Evolutionary conservation across 2,797 vertebrate species (phyloP).

Genomic region (Hemibagrus guttatus): DNA sequence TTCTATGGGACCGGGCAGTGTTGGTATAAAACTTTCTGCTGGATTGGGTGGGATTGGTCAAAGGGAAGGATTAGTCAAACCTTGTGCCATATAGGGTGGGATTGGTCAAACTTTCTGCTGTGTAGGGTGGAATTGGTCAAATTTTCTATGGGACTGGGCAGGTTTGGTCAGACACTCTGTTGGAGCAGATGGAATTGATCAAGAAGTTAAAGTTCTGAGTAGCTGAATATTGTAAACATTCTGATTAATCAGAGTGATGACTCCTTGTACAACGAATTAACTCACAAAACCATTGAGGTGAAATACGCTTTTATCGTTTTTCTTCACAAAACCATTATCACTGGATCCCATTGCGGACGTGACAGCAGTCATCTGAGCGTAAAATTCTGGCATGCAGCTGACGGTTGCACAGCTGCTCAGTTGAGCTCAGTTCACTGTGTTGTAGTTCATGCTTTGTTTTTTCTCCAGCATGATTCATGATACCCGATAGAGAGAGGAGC

Average conservation of each 20-base stretch:
- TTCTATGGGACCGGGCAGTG: not conserved
- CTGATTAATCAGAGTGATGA: not conserved
- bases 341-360: not conserved
- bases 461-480: not conserved
- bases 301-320: not conserved
- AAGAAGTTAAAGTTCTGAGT: slow-evolving; percentile 11
- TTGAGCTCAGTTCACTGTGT: not conserved
- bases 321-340: not conserved
- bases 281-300: slow-evolving; percentile 1
- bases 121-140: not conserved
- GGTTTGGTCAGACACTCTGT: not conserved
- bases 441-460: not conserved
- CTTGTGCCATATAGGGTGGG: not conserved
- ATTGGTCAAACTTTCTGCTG: not conserved
- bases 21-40: not conserved
- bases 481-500: not conserved
- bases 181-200: not conserved
- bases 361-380: not conserved
- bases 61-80: not conserved
- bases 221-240: not conserved
- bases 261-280: not conserved
- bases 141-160: not conserved
- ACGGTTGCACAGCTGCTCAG: not conserved
- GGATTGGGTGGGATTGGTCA: too few species aligned
- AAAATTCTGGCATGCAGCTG: not conserved